Percentiles rank a stretch among this genome's conserved stretches.
Evolutionary conservation across 2,797 vertebrate species (phyloP).

Genomic region (Leptatherina wallacei): DNA sequence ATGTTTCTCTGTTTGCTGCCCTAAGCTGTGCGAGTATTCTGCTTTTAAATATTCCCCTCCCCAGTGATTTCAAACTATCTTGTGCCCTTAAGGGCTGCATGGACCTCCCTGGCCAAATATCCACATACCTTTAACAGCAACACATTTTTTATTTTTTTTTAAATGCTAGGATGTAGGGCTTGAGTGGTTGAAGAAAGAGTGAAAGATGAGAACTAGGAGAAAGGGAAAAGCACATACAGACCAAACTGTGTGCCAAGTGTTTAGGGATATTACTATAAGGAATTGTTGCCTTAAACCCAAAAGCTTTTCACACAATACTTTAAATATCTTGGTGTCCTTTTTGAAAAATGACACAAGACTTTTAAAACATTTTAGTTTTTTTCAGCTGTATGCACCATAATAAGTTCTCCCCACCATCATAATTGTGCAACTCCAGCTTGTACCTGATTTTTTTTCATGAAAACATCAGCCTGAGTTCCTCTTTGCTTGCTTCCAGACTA

Average conservation of each 20-base stretch:
- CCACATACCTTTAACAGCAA: slow-evolving; percentile 69
- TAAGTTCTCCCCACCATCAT: neutral
- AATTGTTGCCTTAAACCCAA: neutral
- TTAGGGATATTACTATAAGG: neutral
- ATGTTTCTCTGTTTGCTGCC: slow-evolving; percentile 75
- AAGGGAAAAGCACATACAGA: neutral
- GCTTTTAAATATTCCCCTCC: slow-evolving; percentile 80
- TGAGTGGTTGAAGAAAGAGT: slow-evolving; percentile 27
- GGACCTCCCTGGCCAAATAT: slow-evolving; percentile 78
- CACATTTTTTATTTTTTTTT: slow-evolving; percentile 22
- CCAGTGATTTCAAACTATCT: slow-evolving; percentile 70
- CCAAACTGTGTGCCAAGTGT: neutral
- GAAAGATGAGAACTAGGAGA: slow-evolving; percentile 8
- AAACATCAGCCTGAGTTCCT: neutral
- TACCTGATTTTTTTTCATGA: neutral
- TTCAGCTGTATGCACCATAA: neutral
- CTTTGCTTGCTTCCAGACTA: neutral
- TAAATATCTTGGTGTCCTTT: neutral
- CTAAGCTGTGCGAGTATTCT: slow-evolving; percentile 74
- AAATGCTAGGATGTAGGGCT: slow-evolving; percentile 45
- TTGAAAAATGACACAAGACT: neutral
- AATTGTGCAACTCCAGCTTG: neutral
- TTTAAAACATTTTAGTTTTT: neutral
- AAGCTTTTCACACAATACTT: neutral
- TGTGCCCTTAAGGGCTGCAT: slow-evolving; percentile 67